These are phyloP conservation scores for Poecilobothrus nobilitatus DNA, from an alignment of 2,888 invertebrate genomes.

Conservation along the genomic window DNA sequence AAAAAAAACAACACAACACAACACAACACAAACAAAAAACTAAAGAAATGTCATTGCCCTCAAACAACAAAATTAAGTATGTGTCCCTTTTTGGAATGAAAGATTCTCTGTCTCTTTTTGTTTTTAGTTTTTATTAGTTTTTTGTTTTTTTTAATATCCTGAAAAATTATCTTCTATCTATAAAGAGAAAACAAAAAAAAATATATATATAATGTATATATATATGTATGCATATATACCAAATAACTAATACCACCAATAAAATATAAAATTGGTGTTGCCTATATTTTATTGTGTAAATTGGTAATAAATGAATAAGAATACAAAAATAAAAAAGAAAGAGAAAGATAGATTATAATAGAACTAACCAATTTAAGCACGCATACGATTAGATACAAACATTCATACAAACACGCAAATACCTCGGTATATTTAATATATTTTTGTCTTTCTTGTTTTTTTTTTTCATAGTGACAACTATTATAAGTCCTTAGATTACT, in stretches of 20 bases:
- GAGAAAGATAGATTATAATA: not conserved
- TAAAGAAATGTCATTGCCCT: not conserved
- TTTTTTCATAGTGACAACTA: not conserved
- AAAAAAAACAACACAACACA: too few relatives aligned
- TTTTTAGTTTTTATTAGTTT: too few relatives aligned
- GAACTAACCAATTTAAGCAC: not conserved
- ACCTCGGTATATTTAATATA: too few relatives aligned
- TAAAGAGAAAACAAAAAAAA: not conserved
- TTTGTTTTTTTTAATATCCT: not conserved
- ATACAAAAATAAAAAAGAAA: not conserved
- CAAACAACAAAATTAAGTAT: not conserved
- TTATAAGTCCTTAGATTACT: not conserved
- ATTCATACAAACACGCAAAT: too few relatives aligned
- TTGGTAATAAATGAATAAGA: not conserved
- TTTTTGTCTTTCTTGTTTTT: too few relatives aligned
- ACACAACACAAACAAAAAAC: not conserved
- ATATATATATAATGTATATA: too few relatives aligned
- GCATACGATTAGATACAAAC: not conserved
- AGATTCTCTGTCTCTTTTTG: too few relatives aligned
- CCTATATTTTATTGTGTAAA: too few relatives aligned
- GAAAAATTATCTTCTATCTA: slow-evolving; percentile 1
- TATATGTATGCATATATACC: too few relatives aligned
- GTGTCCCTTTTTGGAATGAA: too few relatives aligned
- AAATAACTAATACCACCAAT: not conserved
- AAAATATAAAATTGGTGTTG: not conserved